Evolutionary conservation across 1,140 invertebrate species (phyloP).

Genomic region (Berghia stephanieae): DNA sequence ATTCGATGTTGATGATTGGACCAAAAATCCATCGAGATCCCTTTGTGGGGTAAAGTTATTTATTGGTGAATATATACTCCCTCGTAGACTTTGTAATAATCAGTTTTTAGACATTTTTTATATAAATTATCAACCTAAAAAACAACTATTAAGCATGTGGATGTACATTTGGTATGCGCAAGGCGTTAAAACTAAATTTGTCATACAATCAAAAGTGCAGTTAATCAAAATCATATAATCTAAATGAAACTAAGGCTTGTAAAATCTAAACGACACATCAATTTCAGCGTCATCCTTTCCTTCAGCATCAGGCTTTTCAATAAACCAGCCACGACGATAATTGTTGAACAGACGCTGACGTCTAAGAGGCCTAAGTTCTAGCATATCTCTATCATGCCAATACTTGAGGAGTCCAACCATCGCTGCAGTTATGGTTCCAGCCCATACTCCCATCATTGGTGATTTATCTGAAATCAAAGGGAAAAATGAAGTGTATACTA

Average conservation of each 20-base stretch:
- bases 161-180: too few species aligned
- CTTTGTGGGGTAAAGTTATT: too few species aligned
- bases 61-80: too few species aligned
- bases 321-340: slow-evolving; percentile 1
- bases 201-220: too few species aligned
- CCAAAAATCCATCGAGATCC: too few species aligned
- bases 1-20: too few species aligned
- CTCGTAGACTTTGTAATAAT: too few species aligned
- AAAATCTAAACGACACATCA: not conserved
- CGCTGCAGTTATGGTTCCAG: not conserved
- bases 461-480: slow-evolving; percentile 12
- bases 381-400: not conserved
- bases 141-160: too few species aligned
- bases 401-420: not conserved
- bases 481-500: not conserved
- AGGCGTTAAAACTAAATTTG: too few species aligned
- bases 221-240: too few species aligned
- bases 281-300: not conserved
- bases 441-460: not conserved
- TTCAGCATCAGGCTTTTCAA: not conserved
- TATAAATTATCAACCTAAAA: too few species aligned
- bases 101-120: too few species aligned
- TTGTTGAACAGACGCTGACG: not conserved
- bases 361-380: not conserved
- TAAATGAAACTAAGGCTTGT: slow-evolving; percentile 5